phyloP scores from a whole-genome alignment of 2,797 vertebrate species.

The Myotis daubentonii region DNA sequence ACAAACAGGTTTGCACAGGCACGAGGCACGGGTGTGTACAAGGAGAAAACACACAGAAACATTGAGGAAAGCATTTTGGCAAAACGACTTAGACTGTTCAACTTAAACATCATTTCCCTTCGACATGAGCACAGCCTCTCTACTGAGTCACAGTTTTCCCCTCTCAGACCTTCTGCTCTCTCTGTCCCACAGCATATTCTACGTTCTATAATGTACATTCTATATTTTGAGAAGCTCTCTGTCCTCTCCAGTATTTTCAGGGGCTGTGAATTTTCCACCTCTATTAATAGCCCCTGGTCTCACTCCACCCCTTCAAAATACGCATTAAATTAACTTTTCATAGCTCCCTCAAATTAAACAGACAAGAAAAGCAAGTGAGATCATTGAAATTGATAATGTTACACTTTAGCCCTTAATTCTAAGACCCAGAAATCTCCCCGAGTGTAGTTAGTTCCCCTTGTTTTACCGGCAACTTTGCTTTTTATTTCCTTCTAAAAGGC shows the following conservation, averaged over 20 bases:
- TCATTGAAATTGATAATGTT: background rate
- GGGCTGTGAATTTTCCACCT: background rate
- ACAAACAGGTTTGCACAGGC: background rate
- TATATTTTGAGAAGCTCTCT: background rate
- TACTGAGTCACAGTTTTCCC: background rate
- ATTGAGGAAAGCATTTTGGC: background rate
- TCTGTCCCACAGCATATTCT: no score
- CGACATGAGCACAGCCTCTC: background rate
- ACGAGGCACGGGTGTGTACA: fast-evolving
- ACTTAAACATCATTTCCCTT: background rate
- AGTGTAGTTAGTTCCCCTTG: background rate
- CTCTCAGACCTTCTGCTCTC: background rate
- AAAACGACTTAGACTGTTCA: background rate
- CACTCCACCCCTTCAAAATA: background rate
- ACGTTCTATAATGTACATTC: background rate
- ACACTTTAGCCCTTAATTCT: background rate
- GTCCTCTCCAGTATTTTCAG: background rate
- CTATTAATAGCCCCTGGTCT: background rate
- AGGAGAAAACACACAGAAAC: background rate
- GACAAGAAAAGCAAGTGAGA: background rate
- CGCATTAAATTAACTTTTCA: background rate
- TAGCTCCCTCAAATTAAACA: background rate
- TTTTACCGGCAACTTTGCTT: background rate
- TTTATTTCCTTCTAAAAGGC: background rate
- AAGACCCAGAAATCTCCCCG: background rate